phyloP scores from a whole-genome alignment of 2,113 vertebrate genomes.

The Calyptomena viridis region DNA sequence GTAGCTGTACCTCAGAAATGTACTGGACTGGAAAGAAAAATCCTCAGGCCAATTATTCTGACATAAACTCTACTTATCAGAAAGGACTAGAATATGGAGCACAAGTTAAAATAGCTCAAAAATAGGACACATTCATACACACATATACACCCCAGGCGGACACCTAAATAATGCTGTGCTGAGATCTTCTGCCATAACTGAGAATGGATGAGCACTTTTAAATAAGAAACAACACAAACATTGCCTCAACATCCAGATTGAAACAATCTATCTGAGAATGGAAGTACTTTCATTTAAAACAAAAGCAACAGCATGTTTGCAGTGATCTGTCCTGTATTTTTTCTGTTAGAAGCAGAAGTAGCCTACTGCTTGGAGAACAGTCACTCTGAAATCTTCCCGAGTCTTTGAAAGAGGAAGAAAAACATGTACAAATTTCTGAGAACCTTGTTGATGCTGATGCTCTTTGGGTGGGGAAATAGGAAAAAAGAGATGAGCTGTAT shows the following conservation, averaged over 20 bases:
- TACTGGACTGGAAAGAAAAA: slow-evolving; percentile 56
- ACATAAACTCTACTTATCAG: slow-evolving; percentile 64
- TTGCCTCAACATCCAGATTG: not conserved
- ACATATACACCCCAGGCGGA: not conserved
- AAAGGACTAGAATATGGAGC: slow-evolving; percentile 55
- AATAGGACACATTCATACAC: not conserved
- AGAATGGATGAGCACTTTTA: not conserved
- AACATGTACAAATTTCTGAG: not conserved
- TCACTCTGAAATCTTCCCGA: not conserved
- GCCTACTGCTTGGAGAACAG: not conserved
- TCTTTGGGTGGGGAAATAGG: not conserved
- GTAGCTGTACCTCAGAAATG: slow-evolving; percentile 52
- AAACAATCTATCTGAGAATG: not conserved
- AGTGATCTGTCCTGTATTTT: not conserved
- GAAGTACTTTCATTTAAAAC: not conserved
- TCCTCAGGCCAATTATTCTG: slow-evolving; percentile 54
- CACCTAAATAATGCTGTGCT: not conserved
- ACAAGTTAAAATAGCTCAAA: slow-evolving; percentile 51
- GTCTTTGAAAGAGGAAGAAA: not conserved
- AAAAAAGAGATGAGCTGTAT: not conserved
- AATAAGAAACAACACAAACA: not conserved
- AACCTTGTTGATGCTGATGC: not conserved
- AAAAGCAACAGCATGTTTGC: not conserved
- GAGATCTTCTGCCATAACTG: not conserved
- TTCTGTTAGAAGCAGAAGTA: not conserved